These are phyloP conservation scores for Strigamia maritima DNA, from an alignment of 2,888 invertebrate species.

Conservation along the genomic window DNA sequence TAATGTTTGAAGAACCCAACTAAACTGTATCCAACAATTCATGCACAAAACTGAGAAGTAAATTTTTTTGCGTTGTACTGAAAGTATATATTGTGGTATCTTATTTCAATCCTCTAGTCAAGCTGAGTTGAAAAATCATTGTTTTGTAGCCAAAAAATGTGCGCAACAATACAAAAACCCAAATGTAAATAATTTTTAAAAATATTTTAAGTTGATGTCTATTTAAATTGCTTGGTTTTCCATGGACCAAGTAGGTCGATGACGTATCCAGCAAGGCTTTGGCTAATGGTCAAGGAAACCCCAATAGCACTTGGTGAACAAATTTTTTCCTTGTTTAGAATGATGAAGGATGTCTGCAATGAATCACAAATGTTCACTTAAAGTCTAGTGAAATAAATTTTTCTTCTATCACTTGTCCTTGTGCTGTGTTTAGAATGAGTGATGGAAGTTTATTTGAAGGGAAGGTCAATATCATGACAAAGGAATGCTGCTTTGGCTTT, in stretches of 20 bases:
- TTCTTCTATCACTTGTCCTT: neutral
- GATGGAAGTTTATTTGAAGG: neutral
- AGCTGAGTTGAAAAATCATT: too few relatives aligned
- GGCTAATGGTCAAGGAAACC: slow-evolving; percentile 9
- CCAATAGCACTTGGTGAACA: neutral
- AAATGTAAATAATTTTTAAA: too few relatives aligned
- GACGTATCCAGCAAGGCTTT: neutral
- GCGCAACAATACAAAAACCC: too few relatives aligned
- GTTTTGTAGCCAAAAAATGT: too few relatives aligned
- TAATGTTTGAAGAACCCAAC: too few relatives aligned
- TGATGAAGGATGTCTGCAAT: slow-evolving; percentile 15
- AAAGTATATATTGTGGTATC: too few relatives aligned
- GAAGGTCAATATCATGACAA: neutral
- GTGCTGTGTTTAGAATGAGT: neutral
- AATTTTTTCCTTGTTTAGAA: neutral
- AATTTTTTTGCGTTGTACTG: too few relatives aligned
- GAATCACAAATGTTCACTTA: neutral
- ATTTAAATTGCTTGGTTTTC: too few relatives aligned
- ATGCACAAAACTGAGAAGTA: too few relatives aligned
- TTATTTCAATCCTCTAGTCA: too few relatives aligned
- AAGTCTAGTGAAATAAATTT: neutral
- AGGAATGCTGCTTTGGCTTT: neutral
- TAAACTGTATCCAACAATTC: too few relatives aligned
- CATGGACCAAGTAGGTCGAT: neutral
- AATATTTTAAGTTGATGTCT: too few relatives aligned